Percentiles rank a stretch among this genome's conserved stretches.
These are phyloP conservation scores for Smutsia temminckii DNA, from an alignment of 2,797 vertebrate genomes.

Conservation along the genomic window DNA sequence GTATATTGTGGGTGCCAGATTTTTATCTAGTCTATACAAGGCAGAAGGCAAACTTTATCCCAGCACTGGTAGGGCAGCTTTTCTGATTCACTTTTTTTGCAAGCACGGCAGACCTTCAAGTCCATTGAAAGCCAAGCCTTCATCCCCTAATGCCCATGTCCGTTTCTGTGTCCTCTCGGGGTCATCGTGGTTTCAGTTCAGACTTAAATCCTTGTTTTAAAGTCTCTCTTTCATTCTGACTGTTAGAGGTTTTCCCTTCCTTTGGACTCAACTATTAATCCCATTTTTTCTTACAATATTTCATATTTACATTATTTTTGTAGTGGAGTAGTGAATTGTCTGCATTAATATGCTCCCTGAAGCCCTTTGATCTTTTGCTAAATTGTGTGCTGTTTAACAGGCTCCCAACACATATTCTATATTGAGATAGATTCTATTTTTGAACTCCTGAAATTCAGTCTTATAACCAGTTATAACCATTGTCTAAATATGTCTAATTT, in stretches of 20 bases:
- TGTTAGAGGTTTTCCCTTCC: neutral
- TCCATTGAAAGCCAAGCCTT: conserved; percentile 57
- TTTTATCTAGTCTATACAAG: neutral
- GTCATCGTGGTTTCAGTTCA: neutral
- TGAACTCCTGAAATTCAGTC: conserved; percentile 60
- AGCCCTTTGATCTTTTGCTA: neutral
- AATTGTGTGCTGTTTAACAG: conserved; percentile 60
- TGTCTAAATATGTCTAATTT: conserved; percentile 63
- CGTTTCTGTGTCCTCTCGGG: conserved; percentile 34
- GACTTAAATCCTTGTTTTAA: neutral
- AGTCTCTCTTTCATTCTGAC: neutral
- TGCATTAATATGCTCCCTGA: neutral
- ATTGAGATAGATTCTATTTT: conserved; percentile 15
- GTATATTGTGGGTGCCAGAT: neutral
- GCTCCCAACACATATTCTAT: neutral
- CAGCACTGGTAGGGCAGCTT: neutral
- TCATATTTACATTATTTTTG: neutral
- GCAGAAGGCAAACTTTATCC: neutral
- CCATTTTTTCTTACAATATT: neutral
- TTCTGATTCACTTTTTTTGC: neutral
- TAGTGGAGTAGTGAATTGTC: neutral
- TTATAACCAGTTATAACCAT: conserved; percentile 59
- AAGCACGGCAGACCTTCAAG: neutral
- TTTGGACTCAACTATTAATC: conserved; percentile 39
- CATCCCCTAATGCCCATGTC: conserved; percentile 43